phyloP scores from a whole-genome alignment of 2,113 vertebrate genomes.

The Lamprotornis superbus region DNA sequence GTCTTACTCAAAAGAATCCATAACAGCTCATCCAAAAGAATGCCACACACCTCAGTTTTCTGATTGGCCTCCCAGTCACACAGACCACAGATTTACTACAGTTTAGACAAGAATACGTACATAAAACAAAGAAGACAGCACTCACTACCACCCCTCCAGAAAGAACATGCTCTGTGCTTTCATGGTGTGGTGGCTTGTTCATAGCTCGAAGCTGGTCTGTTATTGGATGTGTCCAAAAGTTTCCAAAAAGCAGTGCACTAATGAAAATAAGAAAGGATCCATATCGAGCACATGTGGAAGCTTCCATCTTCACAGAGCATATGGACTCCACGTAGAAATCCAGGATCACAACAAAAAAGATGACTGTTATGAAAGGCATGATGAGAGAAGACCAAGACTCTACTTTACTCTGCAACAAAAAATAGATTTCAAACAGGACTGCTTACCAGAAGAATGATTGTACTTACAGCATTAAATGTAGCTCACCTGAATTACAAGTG shows the following conservation, averaged over 20 bases:
- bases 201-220: constrained; percentile 90
- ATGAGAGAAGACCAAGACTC: constrained; percentile 92
- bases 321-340: constrained; percentile 97
- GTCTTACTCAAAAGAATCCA: background rate
- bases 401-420: constrained; percentile 88
- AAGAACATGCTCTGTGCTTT: constrained; percentile 92
- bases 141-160: constrained; percentile 97
- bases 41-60: background rate
- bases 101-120: constrained; percentile 73
- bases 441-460: background rate
- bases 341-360: constrained; percentile 92
- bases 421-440: background rate
- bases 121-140: constrained; percentile 92
- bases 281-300: constrained; percentile 84
- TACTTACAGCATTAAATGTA: background rate
- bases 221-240: constrained; percentile 96
- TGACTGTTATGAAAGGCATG: constrained; percentile 86
- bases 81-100: background rate
- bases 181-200: constrained; percentile 79
- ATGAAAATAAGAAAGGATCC: constrained; percentile 83
- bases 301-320: constrained; percentile 91
- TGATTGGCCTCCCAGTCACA: background rate
- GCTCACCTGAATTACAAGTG: background rate
- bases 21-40: background rate
- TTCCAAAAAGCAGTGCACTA: constrained; percentile 89